phyloP scores from a whole-genome alignment of 2,113 vertebrate species.

The Tretioscincus oriximinensis region DNA sequence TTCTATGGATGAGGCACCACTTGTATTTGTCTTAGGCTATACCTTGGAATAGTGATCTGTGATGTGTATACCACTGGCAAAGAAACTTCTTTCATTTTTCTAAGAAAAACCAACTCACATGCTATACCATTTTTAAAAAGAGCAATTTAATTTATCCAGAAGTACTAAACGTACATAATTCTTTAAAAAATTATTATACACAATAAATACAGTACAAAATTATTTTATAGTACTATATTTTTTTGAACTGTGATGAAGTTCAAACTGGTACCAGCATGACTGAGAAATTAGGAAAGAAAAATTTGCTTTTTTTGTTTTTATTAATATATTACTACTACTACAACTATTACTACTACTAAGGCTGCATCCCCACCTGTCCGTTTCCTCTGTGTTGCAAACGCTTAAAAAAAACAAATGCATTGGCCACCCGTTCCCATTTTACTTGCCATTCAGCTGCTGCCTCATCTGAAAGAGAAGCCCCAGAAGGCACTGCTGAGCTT shows the following conservation, averaged over 20 bases:
- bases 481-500: no score
- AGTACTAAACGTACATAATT: slow-evolving; percentile 97
- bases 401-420: no score
- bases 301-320: slow-evolving; percentile 20
- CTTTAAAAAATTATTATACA: slow-evolving; percentile 96
- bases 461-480: no score
- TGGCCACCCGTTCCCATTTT: no score
- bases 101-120: slow-evolving; percentile 29
- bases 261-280: slow-evolving; percentile 59
- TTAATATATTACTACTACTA: no score
- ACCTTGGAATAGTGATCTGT: no score
- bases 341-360: not conserved
- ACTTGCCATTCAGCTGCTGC: no score
- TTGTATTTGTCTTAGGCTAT: no score
- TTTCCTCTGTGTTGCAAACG: not conserved
- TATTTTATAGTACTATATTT: slow-evolving; percentile 96
- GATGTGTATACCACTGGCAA: not conserved
- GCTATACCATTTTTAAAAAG: slow-evolving; percentile 80
- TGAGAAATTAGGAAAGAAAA: slow-evolving; percentile 34
- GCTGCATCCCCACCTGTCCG: slow-evolving; percentile 10
- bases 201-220: slow-evolving; percentile 99
- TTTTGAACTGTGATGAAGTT: slow-evolving; percentile 78
- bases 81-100: not conserved
- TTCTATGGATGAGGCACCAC: no score
- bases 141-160: slow-evolving; percentile 95